phyloP scores from a whole-genome alignment of 2,797 vertebrate genomes.

The Morelia viridis region DNA sequence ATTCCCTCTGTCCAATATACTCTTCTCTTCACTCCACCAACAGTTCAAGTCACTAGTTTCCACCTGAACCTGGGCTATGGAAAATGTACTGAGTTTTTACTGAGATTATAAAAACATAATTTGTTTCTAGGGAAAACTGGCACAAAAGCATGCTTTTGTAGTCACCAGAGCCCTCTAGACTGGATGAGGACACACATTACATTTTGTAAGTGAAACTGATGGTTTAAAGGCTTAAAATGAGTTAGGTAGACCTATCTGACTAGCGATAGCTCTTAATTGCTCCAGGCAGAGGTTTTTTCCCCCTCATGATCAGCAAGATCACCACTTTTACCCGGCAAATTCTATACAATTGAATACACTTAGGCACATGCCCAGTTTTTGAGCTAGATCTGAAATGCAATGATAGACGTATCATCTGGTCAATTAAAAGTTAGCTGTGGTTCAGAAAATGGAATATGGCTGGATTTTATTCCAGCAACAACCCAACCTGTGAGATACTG shows the following conservation, averaged over 20 bases:
- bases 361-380: background rate
- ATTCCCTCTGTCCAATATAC: no score
- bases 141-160: no score
- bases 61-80: background rate
- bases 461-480: background rate
- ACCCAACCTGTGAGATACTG: conserved; percentile 82
- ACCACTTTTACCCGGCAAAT: background rate
- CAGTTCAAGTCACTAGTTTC: background rate
- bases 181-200: no score
- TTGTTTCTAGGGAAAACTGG: background rate
- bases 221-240: no score
- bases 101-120: background rate
- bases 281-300: background rate
- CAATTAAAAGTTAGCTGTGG: background rate
- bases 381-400: background rate
- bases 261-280: background rate
- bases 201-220: no score
- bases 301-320: background rate
- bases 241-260: no score
- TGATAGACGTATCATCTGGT: background rate
- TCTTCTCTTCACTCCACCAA: background rate
- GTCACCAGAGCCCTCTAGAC: no score
- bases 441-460: background rate
- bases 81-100: background rate
- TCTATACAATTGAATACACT: background rate